These are phyloP conservation scores for Cynoglossus semilaevis DNA, from an alignment of 2,113 vertebrate species.

Conservation along the genomic window DNA sequence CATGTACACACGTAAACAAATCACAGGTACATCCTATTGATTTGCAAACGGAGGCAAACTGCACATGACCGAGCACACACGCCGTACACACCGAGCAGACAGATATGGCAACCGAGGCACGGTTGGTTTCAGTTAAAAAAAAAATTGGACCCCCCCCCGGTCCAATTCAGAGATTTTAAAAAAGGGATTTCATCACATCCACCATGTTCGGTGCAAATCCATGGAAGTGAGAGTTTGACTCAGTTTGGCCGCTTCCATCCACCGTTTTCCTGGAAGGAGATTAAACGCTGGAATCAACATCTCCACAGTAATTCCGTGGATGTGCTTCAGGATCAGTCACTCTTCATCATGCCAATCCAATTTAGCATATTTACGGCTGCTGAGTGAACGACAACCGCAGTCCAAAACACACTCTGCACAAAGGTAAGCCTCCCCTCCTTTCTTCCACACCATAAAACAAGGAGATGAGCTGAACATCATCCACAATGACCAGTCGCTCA, in stretches of 20 bases:
- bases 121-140: no score
- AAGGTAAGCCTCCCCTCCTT: no score
- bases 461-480: neutral
- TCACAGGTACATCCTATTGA: no score
- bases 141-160: no score
- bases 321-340: neutral
- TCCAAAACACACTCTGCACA: no score
- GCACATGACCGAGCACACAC: no score
- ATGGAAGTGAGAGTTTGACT: neutral
- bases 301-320: neutral
- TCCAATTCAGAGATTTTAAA: no score
- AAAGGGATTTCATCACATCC: neutral
- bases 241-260: neutral
- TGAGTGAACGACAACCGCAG: neutral
- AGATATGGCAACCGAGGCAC: no score
- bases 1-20: constrained; percentile 47
- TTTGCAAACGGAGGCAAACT: no score
- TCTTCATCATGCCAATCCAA: neutral
- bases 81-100: no score
- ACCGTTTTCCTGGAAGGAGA: neutral
- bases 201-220: neutral
- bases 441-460: neutral
- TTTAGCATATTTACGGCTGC: neutral
- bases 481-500: neutral
- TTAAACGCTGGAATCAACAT: neutral